These are phyloP conservation scores for Ornithoptera priamus DNA, from an alignment of 2,888 invertebrate genomes.

Conservation along the genomic window DNA sequence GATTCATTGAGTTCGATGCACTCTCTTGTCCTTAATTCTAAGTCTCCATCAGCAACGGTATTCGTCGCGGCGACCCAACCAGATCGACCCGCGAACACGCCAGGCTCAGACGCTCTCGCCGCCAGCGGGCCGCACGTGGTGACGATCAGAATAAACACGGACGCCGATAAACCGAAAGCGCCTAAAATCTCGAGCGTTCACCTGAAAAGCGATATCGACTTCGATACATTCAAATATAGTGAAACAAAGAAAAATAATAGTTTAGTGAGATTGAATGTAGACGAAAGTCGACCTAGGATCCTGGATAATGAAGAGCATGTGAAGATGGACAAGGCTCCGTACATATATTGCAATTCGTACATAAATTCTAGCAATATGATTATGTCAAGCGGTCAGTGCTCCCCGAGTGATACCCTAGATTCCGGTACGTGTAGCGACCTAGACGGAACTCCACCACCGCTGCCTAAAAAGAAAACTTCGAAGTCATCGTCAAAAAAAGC, in stretches of 20 bases:
- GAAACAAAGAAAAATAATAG: constrained; percentile 74
- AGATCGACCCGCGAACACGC: constrained; percentile 71
- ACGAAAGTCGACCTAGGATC: constrained; percentile 68
- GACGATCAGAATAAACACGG: constrained; percentile 85
- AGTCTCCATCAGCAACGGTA: constrained; percentile 77
- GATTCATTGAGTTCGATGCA: constrained; percentile 76
- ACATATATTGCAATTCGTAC: constrained; percentile 83
- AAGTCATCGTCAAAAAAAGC: constrained; percentile 73
- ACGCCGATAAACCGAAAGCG: constrained; percentile 73
- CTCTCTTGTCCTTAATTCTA: constrained; percentile 79
- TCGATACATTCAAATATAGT: constrained; percentile 63
- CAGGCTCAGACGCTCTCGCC: constrained; percentile 62
- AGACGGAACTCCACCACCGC: constrained; percentile 85
- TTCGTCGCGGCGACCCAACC: constrained; percentile 76
- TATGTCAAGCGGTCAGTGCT: constrained; percentile 90
- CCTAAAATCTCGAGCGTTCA: constrained; percentile 75
- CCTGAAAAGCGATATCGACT: constrained; percentile 71
- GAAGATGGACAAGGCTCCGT: constrained; percentile 73
- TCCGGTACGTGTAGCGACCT: constrained; percentile 92
- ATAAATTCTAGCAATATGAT: constrained; percentile 77
- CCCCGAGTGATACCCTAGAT: constrained; percentile 90
- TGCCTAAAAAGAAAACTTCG: constrained; percentile 83
- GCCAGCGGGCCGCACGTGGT: constrained; percentile 82
- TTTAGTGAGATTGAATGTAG: constrained; percentile 82
- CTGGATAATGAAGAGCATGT: constrained; percentile 73